phyloP scores from a whole-genome alignment of 64 coral and sea anemone genomes.

The Hydrozoanthus tunicans region DNA sequence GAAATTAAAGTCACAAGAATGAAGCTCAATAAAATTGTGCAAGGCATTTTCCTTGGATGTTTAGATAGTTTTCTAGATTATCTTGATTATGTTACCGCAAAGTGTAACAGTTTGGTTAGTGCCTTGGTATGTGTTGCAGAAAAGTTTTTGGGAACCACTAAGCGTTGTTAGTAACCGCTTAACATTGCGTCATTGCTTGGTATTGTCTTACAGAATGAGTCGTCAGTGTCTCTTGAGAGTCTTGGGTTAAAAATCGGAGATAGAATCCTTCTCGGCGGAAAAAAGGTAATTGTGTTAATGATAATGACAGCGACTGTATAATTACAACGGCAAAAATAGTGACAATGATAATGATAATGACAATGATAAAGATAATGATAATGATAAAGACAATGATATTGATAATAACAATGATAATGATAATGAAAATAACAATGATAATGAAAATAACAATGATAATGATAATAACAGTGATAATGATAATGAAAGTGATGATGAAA shows the following conservation, averaged over 20 bases:
- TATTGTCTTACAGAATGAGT: slow-evolving; percentile 58
- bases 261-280: slow-evolving; percentile 74
- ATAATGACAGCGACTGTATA: background rate
- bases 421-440: background rate
- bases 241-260: slow-evolving; percentile 88
- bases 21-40: too few relatives aligned
- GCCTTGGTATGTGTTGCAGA: too few relatives aligned
- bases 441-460: background rate
- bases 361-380: too few relatives aligned
- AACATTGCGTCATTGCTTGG: too few relatives aligned
- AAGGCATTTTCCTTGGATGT: too few relatives aligned
- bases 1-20: too few relatives aligned
- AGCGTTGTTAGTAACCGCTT: too few relatives aligned
- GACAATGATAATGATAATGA: background rate
- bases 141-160: too few relatives aligned
- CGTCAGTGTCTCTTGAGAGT: slow-evolving; percentile 38
- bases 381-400: background rate
- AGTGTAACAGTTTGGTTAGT: too few relatives aligned
- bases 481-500: background rate
- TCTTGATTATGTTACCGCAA: too few relatives aligned
- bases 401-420: background rate
- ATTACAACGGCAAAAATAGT: background rate
- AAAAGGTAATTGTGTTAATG: slow-evolving; percentile 63
- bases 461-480: background rate
- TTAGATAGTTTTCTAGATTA: too few relatives aligned